Percentiles rank a stretch among this genome's conserved stretches.
phyloP scores from a whole-genome alignment of 1,140 invertebrate genomes.

The Eurosta solidaginis region DNA sequence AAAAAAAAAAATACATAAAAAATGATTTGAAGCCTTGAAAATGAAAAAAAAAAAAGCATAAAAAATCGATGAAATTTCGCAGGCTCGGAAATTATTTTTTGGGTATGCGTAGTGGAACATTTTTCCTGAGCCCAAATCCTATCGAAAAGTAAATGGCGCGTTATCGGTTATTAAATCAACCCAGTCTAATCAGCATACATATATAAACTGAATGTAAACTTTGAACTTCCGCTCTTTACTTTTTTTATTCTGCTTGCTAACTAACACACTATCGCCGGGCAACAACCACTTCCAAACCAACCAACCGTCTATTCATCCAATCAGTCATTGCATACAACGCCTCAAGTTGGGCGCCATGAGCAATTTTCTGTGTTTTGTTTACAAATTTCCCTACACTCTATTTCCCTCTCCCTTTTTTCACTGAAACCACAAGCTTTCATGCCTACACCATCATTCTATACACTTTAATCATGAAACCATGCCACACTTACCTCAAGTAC shows the following conservation, averaged over 20 bases:
- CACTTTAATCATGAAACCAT: not conserved
- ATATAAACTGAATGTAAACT: not conserved
- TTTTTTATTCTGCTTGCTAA: not conserved
- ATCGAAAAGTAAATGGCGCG: too few relatives aligned
- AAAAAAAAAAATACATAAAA: too few relatives aligned
- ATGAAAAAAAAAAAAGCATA: too few relatives aligned
- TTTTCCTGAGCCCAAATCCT: too few relatives aligned
- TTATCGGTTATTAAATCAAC: too few relatives aligned
- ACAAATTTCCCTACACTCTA: not conserved
- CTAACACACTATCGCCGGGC: not conserved
- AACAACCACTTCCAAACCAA: not conserved
- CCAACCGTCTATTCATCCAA: not conserved
- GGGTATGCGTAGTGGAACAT: too few relatives aligned
- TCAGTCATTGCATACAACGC: not conserved
- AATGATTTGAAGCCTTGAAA: too few relatives aligned
- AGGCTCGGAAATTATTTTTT: too few relatives aligned
- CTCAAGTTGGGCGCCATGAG: not conserved
- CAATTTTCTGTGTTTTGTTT: not conserved
- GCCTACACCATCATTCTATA: not conserved
- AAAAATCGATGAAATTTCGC: too few relatives aligned
- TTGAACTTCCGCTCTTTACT: not conserved
- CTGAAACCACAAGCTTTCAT: not conserved
- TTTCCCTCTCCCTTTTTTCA: not conserved
- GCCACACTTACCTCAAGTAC: slow-evolving; percentile 58
- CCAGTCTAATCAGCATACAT: too few relatives aligned